Conservation (phyloP, 2,888 invertebrate genomes). For the Drosophila niveifrons region DNA sequence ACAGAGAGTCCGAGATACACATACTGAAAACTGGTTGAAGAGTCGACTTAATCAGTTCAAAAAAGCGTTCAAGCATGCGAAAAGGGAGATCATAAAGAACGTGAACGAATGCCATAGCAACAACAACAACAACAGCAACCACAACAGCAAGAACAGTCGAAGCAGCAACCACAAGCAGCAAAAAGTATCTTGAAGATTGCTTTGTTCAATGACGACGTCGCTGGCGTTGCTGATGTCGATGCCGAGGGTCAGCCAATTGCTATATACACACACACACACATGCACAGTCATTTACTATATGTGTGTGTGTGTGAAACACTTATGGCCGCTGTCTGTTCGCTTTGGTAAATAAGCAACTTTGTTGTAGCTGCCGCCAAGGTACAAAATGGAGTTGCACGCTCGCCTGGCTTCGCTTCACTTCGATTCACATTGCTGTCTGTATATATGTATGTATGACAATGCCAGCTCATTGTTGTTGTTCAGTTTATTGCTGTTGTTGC, state of each 20-base stretch:
- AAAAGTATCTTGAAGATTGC: conserved; percentile 74
- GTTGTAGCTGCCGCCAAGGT: conserved; percentile 67
- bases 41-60: conserved; percentile 81
- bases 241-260: conserved; percentile 79
- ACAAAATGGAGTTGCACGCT: conserved; percentile 78
- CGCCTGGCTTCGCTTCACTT: conserved; percentile 61
- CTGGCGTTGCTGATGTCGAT: conserved; percentile 53
- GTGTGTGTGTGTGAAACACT: conserved; percentile 56
- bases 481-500: conserved; percentile 47
- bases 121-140: not conserved
- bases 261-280: conserved; percentile 33
- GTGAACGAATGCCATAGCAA: conserved; percentile 25
- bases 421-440: conserved; percentile 16
- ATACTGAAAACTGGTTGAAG: conserved; percentile 52
- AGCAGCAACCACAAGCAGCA: conserved; percentile 8
- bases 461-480: conserved; percentile 17
- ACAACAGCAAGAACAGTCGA: not conserved
- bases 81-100: conserved; percentile 67
- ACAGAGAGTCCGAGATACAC: not conserved
- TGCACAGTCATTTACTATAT: conserved; percentile 11
- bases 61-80: conserved; percentile 79
- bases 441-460: conserved; percentile 27
- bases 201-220: conserved; percentile 70
- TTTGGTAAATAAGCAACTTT: conserved; percentile 74
- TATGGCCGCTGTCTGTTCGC: conserved; percentile 57